Evolutionary conservation across 2,797 vertebrate species (phyloP).

Genomic region (Sarcophilus harrisii): DNA sequence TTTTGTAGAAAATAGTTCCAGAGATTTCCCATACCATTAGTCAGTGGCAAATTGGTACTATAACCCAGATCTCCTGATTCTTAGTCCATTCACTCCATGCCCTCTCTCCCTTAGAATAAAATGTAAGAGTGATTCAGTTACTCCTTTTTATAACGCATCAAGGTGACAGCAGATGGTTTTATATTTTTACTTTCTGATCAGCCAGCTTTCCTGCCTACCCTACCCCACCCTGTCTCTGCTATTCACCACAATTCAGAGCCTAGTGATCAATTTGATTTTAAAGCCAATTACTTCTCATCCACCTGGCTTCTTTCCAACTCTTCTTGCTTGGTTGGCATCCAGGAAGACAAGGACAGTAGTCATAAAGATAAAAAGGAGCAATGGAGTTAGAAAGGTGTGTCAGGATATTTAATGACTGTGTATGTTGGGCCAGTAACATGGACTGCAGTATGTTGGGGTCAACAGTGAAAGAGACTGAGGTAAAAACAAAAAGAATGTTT

Average conservation of each 20-base stretch:
- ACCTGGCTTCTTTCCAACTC: slow-evolving; percentile 26
- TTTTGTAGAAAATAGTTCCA: background rate
- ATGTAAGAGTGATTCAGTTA: background rate
- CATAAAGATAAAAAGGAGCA: background rate
- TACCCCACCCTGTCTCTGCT: background rate
- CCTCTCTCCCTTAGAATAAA: background rate
- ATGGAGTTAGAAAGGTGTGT: background rate
- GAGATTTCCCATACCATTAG: background rate
- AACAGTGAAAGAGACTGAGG: background rate
- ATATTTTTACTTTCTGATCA: background rate
- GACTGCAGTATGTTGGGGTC: background rate
- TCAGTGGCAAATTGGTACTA: background rate
- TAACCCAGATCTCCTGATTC: background rate
- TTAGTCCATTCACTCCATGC: background rate
- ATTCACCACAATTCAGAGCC: background rate
- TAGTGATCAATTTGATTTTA: slow-evolving; percentile 1
- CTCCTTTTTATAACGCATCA: slow-evolving; percentile 9
- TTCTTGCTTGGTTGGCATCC: slow-evolving; percentile 31
- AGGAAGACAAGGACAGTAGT: slow-evolving; percentile 21
- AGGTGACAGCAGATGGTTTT: slow-evolving; percentile 13
- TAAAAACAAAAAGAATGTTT: background rate
- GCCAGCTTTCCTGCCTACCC: background rate
- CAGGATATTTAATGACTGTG: background rate
- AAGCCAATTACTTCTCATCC: background rate
- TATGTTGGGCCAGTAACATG: background rate